Conservation (phyloP, 2,888 invertebrate species). For the Netelia fuscicornis region DNA sequence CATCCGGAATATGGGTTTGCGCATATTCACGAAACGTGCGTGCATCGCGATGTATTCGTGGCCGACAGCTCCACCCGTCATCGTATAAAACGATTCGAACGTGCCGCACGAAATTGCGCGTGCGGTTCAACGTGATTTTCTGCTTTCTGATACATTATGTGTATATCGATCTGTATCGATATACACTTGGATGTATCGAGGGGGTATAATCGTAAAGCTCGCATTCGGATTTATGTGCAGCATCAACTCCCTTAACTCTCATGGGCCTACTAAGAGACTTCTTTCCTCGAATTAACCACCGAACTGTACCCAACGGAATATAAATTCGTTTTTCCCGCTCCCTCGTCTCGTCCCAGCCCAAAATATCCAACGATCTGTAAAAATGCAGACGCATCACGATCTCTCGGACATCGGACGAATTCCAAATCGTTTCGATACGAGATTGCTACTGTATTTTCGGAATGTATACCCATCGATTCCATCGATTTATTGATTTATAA, state of each 20-base stretch:
- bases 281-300: slow-evolving; percentile 9
- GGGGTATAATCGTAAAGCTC: neutral
- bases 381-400: neutral
- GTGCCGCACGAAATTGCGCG: slow-evolving; percentile 28
- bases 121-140: slow-evolving; percentile 31
- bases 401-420: too few species aligned
- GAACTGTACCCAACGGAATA: neutral
- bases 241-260: slow-evolving; percentile 6
- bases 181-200: neutral
- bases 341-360: neutral
- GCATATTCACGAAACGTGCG: slow-evolving; percentile 54
- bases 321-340: neutral
- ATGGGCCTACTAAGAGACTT: slow-evolving; percentile 26
- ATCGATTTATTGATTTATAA: too few species aligned
- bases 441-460: too few species aligned
- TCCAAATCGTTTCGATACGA: too few species aligned
- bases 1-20: neutral
- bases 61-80: slow-evolving; percentile 10
- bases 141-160: neutral
- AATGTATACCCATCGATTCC: too few species aligned
- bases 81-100: slow-evolving; percentile 54
- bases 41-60: slow-evolving; percentile 41
- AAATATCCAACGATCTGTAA: neutral
- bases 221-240: neutral
- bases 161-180: neutral